These are phyloP conservation scores for Caranx melampygus DNA, from an alignment of 2,113 vertebrate species.

Conservation along the genomic window DNA sequence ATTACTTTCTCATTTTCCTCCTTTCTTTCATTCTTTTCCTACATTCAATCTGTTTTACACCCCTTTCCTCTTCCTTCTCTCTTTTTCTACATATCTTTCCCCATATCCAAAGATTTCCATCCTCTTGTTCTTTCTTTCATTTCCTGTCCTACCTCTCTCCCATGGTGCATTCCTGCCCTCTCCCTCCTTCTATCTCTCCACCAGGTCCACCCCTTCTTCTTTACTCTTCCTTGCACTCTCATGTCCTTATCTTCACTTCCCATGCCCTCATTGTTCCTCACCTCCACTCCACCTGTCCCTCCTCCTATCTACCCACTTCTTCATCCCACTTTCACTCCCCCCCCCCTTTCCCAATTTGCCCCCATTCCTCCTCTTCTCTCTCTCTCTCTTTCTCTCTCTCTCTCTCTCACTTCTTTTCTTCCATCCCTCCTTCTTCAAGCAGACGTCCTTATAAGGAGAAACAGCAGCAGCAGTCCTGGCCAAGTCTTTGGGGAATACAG, in stretches of 20 bases:
- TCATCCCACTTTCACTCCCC: background rate
- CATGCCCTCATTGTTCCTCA: background rate
- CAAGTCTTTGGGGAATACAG: constrained; percentile 69
- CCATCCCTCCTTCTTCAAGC: constrained; percentile 53
- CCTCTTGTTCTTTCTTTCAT: background rate
- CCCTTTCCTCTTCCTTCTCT: background rate
- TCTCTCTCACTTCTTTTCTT: constrained; percentile 15
- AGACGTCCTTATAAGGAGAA: constrained; percentile 80
- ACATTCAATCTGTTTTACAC: background rate
- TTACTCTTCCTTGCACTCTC: background rate
- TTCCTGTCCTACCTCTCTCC: background rate
- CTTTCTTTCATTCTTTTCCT: background rate
- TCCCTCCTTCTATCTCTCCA: background rate
- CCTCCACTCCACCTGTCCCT: constrained; percentile 1
- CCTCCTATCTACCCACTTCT: background rate
- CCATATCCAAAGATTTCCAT: background rate
- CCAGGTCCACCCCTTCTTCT: background rate
- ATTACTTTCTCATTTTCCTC: background rate
- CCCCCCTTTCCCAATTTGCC: constrained; percentile 6
- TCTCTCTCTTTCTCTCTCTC: background rate
- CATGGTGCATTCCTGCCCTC: background rate
- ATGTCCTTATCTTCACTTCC: background rate
- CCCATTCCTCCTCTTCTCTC: constrained; percentile 29
- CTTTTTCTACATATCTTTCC: background rate
- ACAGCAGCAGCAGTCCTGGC: constrained; percentile 60